Evolutionary conservation across 2,888 invertebrate species (phyloP).

Genomic region (Orthosia gothica): DNA sequence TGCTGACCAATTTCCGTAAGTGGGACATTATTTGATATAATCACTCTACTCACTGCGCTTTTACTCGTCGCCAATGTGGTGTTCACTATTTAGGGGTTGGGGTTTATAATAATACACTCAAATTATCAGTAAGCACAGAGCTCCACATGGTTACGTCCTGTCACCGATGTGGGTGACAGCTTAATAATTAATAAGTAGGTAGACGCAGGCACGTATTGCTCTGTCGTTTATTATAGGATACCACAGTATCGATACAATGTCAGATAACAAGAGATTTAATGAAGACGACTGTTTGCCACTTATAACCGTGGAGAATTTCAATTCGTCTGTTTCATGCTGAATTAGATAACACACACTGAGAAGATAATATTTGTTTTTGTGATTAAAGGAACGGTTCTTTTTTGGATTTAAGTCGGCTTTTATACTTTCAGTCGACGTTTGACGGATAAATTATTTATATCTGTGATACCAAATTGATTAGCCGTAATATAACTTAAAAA

Average conservation of each 20-base stretch:
- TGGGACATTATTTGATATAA: too few relatives aligned
- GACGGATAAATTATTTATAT: not conserved
- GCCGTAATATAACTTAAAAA: not conserved
- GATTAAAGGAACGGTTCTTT: constrained; percentile 27
- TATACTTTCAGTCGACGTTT: constrained; percentile 18
- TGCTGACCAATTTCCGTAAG: too few relatives aligned
- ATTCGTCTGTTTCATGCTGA: constrained; percentile 77
- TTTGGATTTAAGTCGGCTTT: constrained; percentile 1
- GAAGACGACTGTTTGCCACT: constrained; percentile 76
- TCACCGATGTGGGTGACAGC: too few relatives aligned
- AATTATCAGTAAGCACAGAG: too few relatives aligned
- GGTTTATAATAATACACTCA: too few relatives aligned
- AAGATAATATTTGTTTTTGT: constrained; percentile 52
- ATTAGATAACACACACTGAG: constrained; percentile 75
- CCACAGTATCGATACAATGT: constrained; percentile 80
- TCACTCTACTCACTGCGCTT: too few relatives aligned
- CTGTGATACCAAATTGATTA: constrained; percentile 25
- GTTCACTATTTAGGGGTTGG: too few relatives aligned
- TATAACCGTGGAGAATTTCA: constrained; percentile 74
- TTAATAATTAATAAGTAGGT: too few relatives aligned
- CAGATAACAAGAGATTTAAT: constrained; percentile 83
- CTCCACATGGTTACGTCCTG: too few relatives aligned
- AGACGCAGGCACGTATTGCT: too few relatives aligned
- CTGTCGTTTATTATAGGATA: too few relatives aligned
- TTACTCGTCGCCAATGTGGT: too few relatives aligned